Evolutionary conservation across 2,797 vertebrate species (phyloP).

Genomic region (Heterohyrax brucei): DNA sequence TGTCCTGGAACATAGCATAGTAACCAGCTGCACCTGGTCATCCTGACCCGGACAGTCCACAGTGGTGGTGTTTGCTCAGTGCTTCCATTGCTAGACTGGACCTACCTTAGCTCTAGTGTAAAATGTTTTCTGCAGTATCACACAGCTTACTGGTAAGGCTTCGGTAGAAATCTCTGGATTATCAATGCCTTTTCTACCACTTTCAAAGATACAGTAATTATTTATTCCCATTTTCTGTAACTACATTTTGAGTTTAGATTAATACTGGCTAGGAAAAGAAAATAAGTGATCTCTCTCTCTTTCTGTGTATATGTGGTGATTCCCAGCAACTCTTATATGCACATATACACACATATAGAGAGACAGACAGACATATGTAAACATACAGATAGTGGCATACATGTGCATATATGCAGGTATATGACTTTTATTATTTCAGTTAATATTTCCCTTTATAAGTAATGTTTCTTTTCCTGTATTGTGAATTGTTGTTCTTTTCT

Average conservation of each 20-base stretch:
- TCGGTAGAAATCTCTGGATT: slow-evolving; percentile 30
- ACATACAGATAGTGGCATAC: too few species aligned
- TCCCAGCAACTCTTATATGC: too few species aligned
- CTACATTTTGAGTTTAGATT: slow-evolving; percentile 54
- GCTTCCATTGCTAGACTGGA: not conserved
- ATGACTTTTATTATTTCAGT: slow-evolving; percentile 67
- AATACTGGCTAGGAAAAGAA: slow-evolving; percentile 53
- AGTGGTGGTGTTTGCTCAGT: slow-evolving; percentile 34
- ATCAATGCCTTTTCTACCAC: not conserved
- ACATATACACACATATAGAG: not conserved
- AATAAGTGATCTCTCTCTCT: not conserved
- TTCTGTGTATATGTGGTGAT: not conserved
- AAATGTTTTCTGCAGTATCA: not conserved
- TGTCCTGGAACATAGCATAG: slow-evolving; percentile 15
- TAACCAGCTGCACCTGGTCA: slow-evolving; percentile 31
- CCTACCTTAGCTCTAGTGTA: slow-evolving; percentile 39
- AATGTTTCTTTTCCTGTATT: slow-evolving; percentile 71
- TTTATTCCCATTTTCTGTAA: slow-evolving; percentile 35
- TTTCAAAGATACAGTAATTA: not conserved
- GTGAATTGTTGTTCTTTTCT: slow-evolving; percentile 87
- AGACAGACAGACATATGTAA: too few species aligned
- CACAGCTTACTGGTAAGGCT: not conserved
- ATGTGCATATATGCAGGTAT: not conserved
- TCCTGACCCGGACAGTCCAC: slow-evolving; percentile 43
- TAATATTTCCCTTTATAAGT: slow-evolving; percentile 74